These are phyloP conservation scores for Corella eumyota DNA, from an alignment of 23 tunicate genomes.

Conservation along the genomic window DNA sequence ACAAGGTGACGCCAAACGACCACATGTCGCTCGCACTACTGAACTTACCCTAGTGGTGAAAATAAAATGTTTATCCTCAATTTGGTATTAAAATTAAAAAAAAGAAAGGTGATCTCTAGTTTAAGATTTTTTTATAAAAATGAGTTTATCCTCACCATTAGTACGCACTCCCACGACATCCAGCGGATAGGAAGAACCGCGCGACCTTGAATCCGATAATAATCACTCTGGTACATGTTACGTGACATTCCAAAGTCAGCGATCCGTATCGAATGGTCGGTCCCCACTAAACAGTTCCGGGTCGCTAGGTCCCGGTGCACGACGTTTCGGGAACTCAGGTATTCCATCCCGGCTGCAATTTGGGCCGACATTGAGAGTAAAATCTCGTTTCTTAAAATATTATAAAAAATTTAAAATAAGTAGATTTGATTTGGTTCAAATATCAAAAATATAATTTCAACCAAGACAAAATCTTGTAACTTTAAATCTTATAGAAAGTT, in stretches of 20 bases:
- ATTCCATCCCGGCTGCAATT: conserved; percentile 76
- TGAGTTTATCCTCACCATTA: conserved; percentile 54
- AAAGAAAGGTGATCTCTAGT: neutral
- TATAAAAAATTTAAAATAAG: neutral
- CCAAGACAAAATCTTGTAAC: too few species aligned
- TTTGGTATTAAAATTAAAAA: neutral
- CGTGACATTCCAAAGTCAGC: conserved; percentile 96
- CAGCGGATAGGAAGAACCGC: conserved; percentile 90
- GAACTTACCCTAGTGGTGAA: conserved; percentile 64
- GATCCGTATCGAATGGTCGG: conserved; percentile 46
- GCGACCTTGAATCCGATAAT: conserved; percentile 72
- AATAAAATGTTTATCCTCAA: too few species aligned
- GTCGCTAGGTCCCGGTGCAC: conserved; percentile 97
- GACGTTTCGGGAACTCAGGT: conserved; percentile 69
- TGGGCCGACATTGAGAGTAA: conserved; percentile 50
- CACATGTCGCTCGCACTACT: conserved; percentile 87
- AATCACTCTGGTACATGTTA: conserved; percentile 90
- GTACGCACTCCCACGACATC: conserved; percentile 90
- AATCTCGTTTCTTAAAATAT: conserved; percentile 23
- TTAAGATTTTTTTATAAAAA: too few species aligned
- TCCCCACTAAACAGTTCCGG: conserved; percentile 76
- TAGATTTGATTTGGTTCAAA: too few species aligned
- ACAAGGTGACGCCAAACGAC: conserved; percentile 89
- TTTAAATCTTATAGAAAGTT: too few species aligned
- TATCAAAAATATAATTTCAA: too few species aligned